These are phyloP conservation scores for Stenodera caucasica DNA, from an alignment of 2,888 invertebrate species.

Conservation along the genomic window DNA sequence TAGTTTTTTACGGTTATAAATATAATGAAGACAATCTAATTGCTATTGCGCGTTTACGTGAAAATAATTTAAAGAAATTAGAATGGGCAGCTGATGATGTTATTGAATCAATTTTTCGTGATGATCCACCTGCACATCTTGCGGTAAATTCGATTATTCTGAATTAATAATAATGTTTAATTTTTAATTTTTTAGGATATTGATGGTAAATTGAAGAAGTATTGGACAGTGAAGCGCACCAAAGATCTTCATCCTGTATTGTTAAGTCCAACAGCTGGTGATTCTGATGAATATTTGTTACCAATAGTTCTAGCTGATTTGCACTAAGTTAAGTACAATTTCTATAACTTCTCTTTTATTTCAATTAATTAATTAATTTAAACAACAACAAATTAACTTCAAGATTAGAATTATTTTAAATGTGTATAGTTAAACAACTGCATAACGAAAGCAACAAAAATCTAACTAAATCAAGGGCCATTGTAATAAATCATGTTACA, in stretches of 20 bases:
- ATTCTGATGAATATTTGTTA: slow-evolving; percentile 63
- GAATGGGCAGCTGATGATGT: slow-evolving; percentile 62
- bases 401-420: slow-evolving; percentile 16
- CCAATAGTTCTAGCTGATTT: slow-evolving; percentile 61
- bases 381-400: slow-evolving; percentile 18
- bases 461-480: no score
- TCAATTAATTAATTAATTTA: slow-evolving; percentile 15
- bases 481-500: slow-evolving; percentile 17
- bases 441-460: slow-evolving; percentile 15
- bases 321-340: slow-evolving; percentile 52
- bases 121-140: background rate
- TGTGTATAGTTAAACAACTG: slow-evolving; percentile 22
- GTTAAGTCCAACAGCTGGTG: slow-evolving; percentile 57
- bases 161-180: slow-evolving; percentile 8
- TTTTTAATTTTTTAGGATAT: slow-evolving; percentile 56
- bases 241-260: slow-evolving; percentile 61
- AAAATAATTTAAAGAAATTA: slow-evolving; percentile 59
- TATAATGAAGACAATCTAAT: slow-evolving; percentile 65
- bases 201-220: slow-evolving; percentile 59
- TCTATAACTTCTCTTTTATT: slow-evolving; percentile 9
- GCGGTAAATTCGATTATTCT: background rate
- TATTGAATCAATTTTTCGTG: slow-evolving; percentile 34
- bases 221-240: slow-evolving; percentile 61
- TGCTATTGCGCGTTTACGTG: slow-evolving; percentile 66
- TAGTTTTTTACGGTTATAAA: slow-evolving; percentile 62